A percentile compares a stretch with the other conserved stretches of the same genome.
These are phyloP conservation scores for Cephalopholis sonnerati DNA, from an alignment of 2,113 vertebrate genomes.

Conservation along the genomic window DNA sequence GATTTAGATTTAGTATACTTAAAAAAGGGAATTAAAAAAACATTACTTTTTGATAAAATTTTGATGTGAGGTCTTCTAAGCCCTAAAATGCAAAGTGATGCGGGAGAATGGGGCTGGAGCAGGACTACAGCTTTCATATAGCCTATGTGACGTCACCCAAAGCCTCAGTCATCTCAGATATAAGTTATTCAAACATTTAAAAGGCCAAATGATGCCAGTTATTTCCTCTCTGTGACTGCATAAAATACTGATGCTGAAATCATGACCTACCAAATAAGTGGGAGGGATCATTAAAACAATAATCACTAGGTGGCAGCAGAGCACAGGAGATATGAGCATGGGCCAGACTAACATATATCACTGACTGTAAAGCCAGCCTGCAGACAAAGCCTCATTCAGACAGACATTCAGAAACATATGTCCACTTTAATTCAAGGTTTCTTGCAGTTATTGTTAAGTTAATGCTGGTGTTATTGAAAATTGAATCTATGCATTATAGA, in stretches of 20 bases:
- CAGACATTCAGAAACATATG: not conserved
- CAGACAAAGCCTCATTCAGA: not conserved
- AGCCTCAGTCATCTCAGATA: no score
- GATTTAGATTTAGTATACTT: not conserved
- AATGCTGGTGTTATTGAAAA: not conserved
- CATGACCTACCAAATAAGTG: not conserved
- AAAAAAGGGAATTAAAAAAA: no score
- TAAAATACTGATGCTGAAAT: not conserved
- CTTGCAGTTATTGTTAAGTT: not conserved
- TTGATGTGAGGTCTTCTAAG: not conserved
- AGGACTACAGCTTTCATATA: not conserved
- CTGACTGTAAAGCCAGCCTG: not conserved
- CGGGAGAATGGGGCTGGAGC: not conserved
- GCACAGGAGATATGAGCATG: not conserved
- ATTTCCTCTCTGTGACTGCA: not conserved
- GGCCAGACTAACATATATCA: no score
- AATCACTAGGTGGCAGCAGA: slow-evolving; percentile 64
- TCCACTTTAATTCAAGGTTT: not conserved
- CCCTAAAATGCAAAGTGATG: not conserved
- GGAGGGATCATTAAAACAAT: not conserved
- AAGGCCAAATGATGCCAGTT: not conserved
- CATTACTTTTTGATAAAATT: not conserved
- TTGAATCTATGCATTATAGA: not conserved
- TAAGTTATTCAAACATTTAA: not conserved
- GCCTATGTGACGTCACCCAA: not conserved